phyloP scores from a whole-genome alignment of 2,888 invertebrate species.

The Leptinotarsa peninsularis region DNA sequence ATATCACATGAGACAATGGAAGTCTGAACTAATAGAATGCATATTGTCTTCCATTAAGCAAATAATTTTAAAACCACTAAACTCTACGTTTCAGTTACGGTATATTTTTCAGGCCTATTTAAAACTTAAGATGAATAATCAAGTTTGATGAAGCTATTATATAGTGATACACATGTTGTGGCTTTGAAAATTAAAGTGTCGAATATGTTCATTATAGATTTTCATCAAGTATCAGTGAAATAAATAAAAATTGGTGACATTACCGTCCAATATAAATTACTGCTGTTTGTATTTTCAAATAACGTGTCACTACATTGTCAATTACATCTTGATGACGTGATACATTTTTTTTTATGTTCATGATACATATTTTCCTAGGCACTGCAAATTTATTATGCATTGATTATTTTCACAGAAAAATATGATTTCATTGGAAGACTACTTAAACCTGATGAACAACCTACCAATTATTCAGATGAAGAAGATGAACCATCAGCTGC shows the following conservation, averaged over 20 bases:
- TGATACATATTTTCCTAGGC: no score
- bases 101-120: no score
- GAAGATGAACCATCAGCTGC: conserved; percentile 74
- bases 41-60: no score
- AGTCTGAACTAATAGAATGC: no score
- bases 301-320: background rate
- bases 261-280: conserved; percentile 4
- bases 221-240: background rate
- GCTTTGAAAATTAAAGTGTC: no score
- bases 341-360: background rate
- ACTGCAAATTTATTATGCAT: background rate
- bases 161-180: no score
- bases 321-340: background rate
- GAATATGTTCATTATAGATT: background rate
- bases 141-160: no score
- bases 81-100: no score
- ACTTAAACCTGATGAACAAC: conserved; percentile 90
- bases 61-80: no score
- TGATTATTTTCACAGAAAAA: conserved; percentile 77
- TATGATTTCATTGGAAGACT: conserved; percentile 92
- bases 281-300: background rate
- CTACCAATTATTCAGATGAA: conserved; percentile 91
- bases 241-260: background rate
- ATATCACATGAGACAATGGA: no score
- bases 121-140: no score